These are phyloP conservation scores for Onychorhynchus coronatus DNA, from an alignment of 2,113 vertebrate genomes.

Conservation along the genomic window DNA sequence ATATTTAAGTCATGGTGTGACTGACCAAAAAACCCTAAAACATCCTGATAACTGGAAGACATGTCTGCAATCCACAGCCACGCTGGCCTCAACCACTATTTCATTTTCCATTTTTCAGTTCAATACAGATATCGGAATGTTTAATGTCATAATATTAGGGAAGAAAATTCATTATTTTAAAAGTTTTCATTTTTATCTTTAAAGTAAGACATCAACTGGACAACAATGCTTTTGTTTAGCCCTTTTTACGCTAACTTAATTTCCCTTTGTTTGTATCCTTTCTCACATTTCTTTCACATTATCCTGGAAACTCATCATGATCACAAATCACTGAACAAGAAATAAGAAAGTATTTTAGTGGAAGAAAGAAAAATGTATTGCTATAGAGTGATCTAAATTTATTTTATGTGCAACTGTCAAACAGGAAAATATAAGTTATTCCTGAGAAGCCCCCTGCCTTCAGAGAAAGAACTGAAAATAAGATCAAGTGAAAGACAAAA, in stretches of 20 bases:
- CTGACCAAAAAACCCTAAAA: background rate
- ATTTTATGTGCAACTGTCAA: background rate
- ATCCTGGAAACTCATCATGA: background rate
- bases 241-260: background rate
- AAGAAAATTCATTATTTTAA: background rate
- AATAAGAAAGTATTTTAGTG: background rate
- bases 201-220: background rate
- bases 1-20: background rate
- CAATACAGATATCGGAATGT: background rate
- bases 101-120: background rate
- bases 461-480: slow-evolving; percentile 14
- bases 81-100: background rate
- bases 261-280: background rate
- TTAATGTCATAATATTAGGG: background rate
- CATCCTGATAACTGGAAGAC: background rate
- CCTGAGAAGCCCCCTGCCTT: background rate
- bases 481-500: slow-evolving; percentile 24
- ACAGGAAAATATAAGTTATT: background rate
- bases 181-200: background rate
- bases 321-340: background rate
- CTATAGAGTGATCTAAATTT: background rate
- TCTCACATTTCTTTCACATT: background rate
- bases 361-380: background rate
- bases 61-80: background rate
- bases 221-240: background rate